Base-by-base conservation (phyloP, 2,888 invertebrate genomes). In the Erynnis tages region DNA sequence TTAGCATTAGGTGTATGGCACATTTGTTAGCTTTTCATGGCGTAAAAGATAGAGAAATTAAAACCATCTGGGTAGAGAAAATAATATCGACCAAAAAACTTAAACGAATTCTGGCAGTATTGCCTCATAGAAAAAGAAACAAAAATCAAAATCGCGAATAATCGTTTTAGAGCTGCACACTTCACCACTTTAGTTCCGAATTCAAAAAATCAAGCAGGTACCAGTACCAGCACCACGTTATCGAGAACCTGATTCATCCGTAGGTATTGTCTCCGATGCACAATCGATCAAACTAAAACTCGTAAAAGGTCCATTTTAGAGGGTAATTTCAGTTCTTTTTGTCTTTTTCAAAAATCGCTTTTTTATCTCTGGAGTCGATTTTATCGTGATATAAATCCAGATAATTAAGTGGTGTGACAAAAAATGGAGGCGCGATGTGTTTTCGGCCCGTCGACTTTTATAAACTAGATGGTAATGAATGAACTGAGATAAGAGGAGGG, bases 391-490 rank as follows among this genome's bases (percentile, higher is more conserved):
- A 83, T 85, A 86, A 84, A 88, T 82, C 82, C 77, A 76, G 83
- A 86, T 87, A 88, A 88, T 88, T 88, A 87, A 88, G 85, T 80
- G 82, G 79, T 82, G 84, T 81, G 85, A 88, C 87, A 88, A 87
- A 88, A 88, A 88, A 81, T 86, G 73, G 80, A 86, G 84, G 86
- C 80, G 81, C 82, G 80, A 85, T 87, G 73, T 80, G 83, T 86
- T 83, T 80, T 82, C 82, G 85, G 79, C 66, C 82, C 85, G 86
- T 87, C 85, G 87, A 82, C 77, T 88, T 74, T 76, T 80, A 86
- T 85, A 84, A 80, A 77, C 84, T 85, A 87, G 88, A 87, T 88
- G 79, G 84, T 86, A 88, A 88, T 88, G 88, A 88, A 88, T 88
- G 88, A 88, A 88, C 76, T 54, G 66, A 84, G 88, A 88, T 88